Base-by-base conservation (phyloP, 2,797 vertebrate genomes). In the Platalea minor region DNA sequence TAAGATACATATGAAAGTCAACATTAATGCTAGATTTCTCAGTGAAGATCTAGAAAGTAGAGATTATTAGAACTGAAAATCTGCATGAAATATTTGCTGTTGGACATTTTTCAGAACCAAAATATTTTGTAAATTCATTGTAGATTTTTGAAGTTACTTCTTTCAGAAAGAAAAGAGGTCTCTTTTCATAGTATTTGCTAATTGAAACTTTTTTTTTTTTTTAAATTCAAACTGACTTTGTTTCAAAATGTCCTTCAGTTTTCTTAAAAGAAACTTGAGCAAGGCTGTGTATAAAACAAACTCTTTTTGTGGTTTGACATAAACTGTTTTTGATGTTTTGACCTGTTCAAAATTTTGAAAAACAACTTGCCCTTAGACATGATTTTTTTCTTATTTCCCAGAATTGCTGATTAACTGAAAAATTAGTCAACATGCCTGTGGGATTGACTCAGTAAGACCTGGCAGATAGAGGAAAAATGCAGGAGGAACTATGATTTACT, bases 131-230 rank as follows among this genome's bases (percentile, higher is more conserved):
- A 59, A 50, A 6, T 53, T 85, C 45, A 69, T 18, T 73, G 18
- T 37, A 59, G 11, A 17, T 57, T 80, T 89, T 63, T 13, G 6
- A 63, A 35, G 9, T 50, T 85, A 3, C 5, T 78, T 29, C n/a
- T 74, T 51, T 35, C 35, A 45, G 29, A 3, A 68, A 84, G 39
- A 68, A 50, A 39, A 31, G 0, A 9, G 3, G 1, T 0, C 0
- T 13, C 1, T 48, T 10, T 25, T 8, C 4, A 39, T 72, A 57
- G 0, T 39, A 72, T 85, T 78, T 81, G 2, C 1, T 39, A 17
- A 29, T 48, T 48, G 18, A 68, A 91, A 57, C 0, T n/a, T 77
- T 78, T 67, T 10, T 0, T 0, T 9, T 75, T 61, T 63, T 67
- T 83, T 18, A 7, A 54, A 85, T 53, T 59, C 11, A 64, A 76